phyloP scores from a whole-genome alignment of 2,888 invertebrate species.

The Rambutsinella grinnellia region DNA sequence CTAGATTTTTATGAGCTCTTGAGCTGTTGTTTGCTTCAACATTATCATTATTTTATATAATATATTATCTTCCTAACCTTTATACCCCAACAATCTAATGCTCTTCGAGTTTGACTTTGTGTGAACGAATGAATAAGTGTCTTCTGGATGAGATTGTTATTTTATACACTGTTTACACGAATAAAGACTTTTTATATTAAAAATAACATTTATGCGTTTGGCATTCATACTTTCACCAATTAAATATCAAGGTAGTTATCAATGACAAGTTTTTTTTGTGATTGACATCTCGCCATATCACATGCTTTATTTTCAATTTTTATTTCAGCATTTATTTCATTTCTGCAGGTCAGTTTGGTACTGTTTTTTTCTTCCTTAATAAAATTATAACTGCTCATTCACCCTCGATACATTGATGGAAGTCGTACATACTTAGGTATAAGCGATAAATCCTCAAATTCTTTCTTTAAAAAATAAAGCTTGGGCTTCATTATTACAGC shows the following conservation, averaged over 20 bases:
- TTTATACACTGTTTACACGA: neutral
- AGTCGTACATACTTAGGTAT: constrained; percentile 6
- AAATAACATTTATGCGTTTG: neutral
- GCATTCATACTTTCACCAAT: neutral
- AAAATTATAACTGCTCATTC: constrained; percentile 17
- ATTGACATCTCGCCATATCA: constrained; percentile 40
- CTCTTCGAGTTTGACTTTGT: neutral
- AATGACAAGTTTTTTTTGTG: constrained; percentile 15
- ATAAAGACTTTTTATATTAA: neutral
- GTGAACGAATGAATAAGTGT: constrained; percentile 21
- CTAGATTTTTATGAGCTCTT: constrained; percentile 31
- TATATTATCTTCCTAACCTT: constrained; percentile 12
- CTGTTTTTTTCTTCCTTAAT: constrained; percentile 4
- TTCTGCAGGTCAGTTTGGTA: constrained; percentile 16
- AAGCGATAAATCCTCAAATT: neutral
- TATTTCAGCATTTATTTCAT: neutral
- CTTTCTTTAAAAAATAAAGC: neutral
- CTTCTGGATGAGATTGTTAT: constrained; percentile 2
- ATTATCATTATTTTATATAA: constrained; percentile 17
- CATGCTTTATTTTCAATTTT: constrained; percentile 19
- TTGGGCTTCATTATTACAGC: neutral
- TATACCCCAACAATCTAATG: constrained; percentile 10
- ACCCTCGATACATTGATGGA: constrained; percentile 15
- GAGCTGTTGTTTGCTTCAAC: constrained; percentile 28
- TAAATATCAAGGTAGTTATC: neutral